These are phyloP conservation scores for Donacobius atricapilla DNA, from an alignment of 2,113 vertebrate genomes.

Conservation along the genomic window DNA sequence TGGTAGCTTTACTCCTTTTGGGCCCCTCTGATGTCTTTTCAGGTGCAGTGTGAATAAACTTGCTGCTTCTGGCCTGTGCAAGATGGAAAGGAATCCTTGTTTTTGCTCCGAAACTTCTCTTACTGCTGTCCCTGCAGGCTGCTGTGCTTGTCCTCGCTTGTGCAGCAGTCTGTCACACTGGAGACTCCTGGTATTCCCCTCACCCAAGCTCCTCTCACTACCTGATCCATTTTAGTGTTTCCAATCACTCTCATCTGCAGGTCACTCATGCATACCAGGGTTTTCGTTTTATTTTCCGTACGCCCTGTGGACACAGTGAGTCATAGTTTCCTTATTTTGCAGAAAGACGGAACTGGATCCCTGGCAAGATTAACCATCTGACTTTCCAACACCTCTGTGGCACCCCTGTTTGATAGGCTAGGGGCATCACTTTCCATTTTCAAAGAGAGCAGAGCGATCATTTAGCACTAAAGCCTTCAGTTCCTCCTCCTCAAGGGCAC, in stretches of 20 bases:
- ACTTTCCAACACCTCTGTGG: not conserved
- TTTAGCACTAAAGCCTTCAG: not conserved
- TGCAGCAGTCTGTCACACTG: not conserved
- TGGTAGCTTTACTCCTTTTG: not conserved
- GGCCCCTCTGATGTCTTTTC: not conserved
- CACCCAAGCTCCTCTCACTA: not conserved
- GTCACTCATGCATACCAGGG: not conserved
- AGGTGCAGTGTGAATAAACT: not conserved
- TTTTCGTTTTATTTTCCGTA: not conserved
- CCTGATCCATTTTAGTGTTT: not conserved
- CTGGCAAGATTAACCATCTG: not conserved
- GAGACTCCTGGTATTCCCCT: not conserved
- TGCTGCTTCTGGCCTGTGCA: not conserved
- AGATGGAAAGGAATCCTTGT: not conserved
- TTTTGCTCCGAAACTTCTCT: not conserved
- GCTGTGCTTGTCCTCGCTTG: not conserved
- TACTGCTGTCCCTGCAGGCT: not conserved
- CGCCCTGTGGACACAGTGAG: not conserved
- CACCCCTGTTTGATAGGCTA: not conserved
- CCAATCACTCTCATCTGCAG: not conserved
- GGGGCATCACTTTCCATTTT: not conserved
- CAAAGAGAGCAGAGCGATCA: not conserved
- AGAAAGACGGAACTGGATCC: not conserved
- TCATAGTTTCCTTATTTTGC: constrained; percentile 26
- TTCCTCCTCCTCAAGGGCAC: not conserved